Evolutionary conservation across 2,888 invertebrate species (phyloP), one percentile per base, ranked within the genome.

Genomic region (Parascotia fuliginaria): DNA sequence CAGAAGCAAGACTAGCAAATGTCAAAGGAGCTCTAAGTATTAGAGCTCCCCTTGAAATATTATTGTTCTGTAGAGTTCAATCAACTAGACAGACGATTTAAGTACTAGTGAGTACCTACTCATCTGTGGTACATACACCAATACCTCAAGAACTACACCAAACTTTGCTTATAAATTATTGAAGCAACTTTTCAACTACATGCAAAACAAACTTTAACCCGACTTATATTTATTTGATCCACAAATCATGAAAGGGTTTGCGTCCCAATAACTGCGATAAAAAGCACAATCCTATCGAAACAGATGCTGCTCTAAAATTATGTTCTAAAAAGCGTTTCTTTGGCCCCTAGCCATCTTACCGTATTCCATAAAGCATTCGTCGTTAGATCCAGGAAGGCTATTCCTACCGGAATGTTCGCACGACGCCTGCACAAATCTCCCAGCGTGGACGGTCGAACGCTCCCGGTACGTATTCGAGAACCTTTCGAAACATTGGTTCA

Each of bases 351-450:
- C 31, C 15, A 34, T 37, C 32, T 29, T 34, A 9, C 33, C 16
- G 49, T 39, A 16, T 39, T 31, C 52, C 39, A 50, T 56, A 56
- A 55, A 49, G 53, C 47, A 34, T 52, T 40, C 50, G 39, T 31
- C 36, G 36, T 40, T 40, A 33, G 28, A 13, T 38, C 11, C 28
- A 38, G 36, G 13, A 32, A 38, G 32, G 37, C 43, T 37, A 39
- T 32, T 33, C 55, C 41, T 58, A 55, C 50, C 39, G 57, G 65
- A 71, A 74, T 75, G 59, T 68, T 70, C 70, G 70, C 75, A 75
- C 76, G 75, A 58, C 59, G 61, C 70, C 56, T 75, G 65, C 79
- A 82, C 83, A 84, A 83, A 85, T 85, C 83, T 83, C 67, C 62
- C 56, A 72, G 75, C 70, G 70, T 67, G 70, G 70, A 68, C 67